A percentile compares a stretch with the other conserved stretches of the same genome.
Evolutionary conservation across 2,113 vertebrate species (phyloP).

Genomic region (Plestiodon gilberti): DNA sequence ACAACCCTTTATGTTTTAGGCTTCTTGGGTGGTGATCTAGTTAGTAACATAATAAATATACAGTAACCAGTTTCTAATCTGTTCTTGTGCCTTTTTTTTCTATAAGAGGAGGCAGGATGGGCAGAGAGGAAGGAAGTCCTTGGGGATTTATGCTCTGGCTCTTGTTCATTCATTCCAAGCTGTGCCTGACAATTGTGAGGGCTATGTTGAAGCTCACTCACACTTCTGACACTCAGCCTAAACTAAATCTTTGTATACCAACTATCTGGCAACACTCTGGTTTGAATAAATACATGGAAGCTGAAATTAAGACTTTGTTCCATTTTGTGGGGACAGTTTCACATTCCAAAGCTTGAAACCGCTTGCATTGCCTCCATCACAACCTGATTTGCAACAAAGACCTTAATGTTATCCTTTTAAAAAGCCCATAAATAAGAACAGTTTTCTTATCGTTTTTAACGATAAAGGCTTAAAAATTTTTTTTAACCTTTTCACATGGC

Average conservation of each 20-base stretch:
- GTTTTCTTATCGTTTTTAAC: too few species aligned
- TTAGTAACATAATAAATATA: not conserved
- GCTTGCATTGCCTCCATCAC: not conserved
- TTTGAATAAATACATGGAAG: conserved; percentile 24
- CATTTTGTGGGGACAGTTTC: conserved; percentile 50
- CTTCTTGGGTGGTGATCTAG: not conserved
- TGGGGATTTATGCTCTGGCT: not conserved
- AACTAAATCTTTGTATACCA: not conserved
- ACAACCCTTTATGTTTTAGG: not conserved
- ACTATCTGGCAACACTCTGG: not conserved
- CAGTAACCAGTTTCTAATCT: too few species aligned
- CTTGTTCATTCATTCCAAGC: not conserved
- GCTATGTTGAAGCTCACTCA: not conserved
- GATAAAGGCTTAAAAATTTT: too few species aligned
- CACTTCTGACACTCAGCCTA: not conserved
- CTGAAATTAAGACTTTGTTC: conserved; percentile 50
- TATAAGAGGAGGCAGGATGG: not conserved
- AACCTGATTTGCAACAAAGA: not conserved
- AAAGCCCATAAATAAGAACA: conserved; percentile 23
- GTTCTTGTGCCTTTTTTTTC: not conserved
- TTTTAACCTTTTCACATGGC: too few species aligned
- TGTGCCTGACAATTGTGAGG: not conserved
- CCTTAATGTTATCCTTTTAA: conserved; percentile 46
- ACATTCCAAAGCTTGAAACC: conserved; percentile 42
- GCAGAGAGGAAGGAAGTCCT: not conserved